These are phyloP conservation scores for Amphipyra tragopoginis DNA, from an alignment of 2,888 invertebrate genomes.

Conservation along the genomic window DNA sequence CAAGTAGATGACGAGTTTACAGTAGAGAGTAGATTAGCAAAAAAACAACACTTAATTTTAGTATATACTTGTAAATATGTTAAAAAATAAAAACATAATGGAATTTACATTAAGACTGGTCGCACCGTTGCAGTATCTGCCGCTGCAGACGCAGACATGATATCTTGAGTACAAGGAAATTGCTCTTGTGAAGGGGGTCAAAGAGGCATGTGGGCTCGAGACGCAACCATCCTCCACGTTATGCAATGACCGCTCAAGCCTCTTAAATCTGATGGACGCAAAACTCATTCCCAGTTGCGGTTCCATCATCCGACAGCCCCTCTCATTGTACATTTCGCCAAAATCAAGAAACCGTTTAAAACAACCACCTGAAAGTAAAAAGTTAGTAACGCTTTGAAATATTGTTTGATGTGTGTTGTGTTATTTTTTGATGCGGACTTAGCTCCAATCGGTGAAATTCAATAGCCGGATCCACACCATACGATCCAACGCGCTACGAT, in stretches of 20 bases:
- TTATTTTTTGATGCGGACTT: too few relatives aligned
- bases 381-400: too few relatives aligned
- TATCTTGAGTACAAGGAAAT: slow-evolving; percentile 73
- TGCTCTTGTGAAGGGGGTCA: slow-evolving; percentile 71
- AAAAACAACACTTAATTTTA: slow-evolving; percentile 14
- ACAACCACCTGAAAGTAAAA: slow-evolving; percentile 56
- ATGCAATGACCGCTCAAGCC: slow-evolving; percentile 60
- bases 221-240: slow-evolving; percentile 64
- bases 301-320: slow-evolving; percentile 67
- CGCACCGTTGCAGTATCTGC: slow-evolving; percentile 67
- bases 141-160: slow-evolving; percentile 73
- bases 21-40: neutral
- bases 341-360: slow-evolving; percentile 68
- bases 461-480: too few relatives aligned
- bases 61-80: slow-evolving; percentile 26
- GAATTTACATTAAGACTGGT: slow-evolving; percentile 3
- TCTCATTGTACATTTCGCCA: slow-evolving; percentile 63
- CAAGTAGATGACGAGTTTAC: too few relatives aligned
- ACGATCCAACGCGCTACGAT: too few relatives aligned
- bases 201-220: slow-evolving; percentile 68
- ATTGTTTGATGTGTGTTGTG: too few relatives aligned
- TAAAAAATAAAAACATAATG: slow-evolving; percentile 14
- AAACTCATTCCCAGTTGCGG: slow-evolving; percentile 62
- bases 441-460: too few relatives aligned
- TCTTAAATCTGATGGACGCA: slow-evolving; percentile 56